phyloP scores from a whole-genome alignment of 2,113 vertebrate genomes.

The Leptosomus discolor region DNA sequence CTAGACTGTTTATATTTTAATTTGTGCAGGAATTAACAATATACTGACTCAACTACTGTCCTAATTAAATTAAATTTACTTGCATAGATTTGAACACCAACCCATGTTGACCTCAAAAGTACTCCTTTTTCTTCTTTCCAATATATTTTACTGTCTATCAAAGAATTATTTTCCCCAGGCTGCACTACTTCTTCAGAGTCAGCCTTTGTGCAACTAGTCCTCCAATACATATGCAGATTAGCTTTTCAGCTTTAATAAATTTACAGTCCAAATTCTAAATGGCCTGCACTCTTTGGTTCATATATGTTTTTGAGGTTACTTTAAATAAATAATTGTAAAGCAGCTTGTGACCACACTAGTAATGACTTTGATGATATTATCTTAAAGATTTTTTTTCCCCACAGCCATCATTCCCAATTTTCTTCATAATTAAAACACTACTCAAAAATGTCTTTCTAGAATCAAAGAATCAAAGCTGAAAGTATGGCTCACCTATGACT shows the following conservation, averaged over 20 bases:
- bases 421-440: constrained; percentile 10
- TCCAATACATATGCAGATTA: background rate
- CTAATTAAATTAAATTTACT: constrained; percentile 41
- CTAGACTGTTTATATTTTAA: constrained; percentile 15
- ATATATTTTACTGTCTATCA: background rate
- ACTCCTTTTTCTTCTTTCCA: background rate
- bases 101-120: background rate
- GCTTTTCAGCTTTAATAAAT: background rate
- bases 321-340: constrained; percentile 13
- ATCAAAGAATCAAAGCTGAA: background rate
- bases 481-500: background rate
- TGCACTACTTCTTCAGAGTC: background rate
- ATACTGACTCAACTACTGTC: background rate
- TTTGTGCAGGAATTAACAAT: background rate
- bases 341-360: background rate
- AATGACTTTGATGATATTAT: background rate
- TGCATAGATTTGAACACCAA: background rate
- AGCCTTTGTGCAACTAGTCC: background rate
- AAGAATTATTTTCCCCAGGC: background rate
- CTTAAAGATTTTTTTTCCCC: background rate
- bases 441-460: background rate
- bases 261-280: background rate
- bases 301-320: background rate
- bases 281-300: background rate
- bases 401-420: background rate